Base-by-base conservation (phyloP, 2,113 vertebrate species). In the Varanus salvator region DNA sequence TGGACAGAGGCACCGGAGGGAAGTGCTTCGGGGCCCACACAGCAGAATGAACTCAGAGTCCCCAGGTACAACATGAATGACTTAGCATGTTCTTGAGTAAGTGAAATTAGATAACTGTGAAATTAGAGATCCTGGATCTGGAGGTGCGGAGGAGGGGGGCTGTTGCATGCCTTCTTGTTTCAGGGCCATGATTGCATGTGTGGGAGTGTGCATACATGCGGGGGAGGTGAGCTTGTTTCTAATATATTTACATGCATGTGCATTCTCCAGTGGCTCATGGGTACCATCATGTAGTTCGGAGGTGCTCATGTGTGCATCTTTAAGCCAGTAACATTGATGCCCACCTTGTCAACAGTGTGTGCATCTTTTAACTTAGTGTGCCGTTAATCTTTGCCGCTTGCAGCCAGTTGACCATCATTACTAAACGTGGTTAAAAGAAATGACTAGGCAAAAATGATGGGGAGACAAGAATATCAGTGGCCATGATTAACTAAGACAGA, bases 381-480 rank as follows among this genome's bases (percentile, higher is more conserved):
- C 15, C 75, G 78, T 87, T 80, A 87, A 69, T 87, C 86, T 87
- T 87, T n/a, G 48, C 44, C 7, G 69, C 76, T 52, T 80, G 60
- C 86, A 80, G 76, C 27, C 64, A 87, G 76, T 50, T 44, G 76
- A 68, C 60, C 75, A 68, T 14, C 29, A 25, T 80, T 52, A 31
- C 86, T 80, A 77, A 69, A 64, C 76, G 68, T 15, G 6, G 60
- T 68, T 80, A 80, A 87, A 87, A 87, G 60, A 68, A 80, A 80
- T 87, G 86, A 87, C 60, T 80, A 25, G 76, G 86, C 76, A 78
- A 80, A 78, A 87, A 87, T 60, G 27, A 87, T 66, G 75, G 64
- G 86, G 44, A 78, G 75, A 87, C 29, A 68, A 44, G 60, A 68
- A 80, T 69, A 87, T 69, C 29, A 21, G 86, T 80, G 44, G 86